Evolutionary conservation across 1,140 invertebrate species (phyloP).

Genomic region (Stegodyphus mimosarum): DNA sequence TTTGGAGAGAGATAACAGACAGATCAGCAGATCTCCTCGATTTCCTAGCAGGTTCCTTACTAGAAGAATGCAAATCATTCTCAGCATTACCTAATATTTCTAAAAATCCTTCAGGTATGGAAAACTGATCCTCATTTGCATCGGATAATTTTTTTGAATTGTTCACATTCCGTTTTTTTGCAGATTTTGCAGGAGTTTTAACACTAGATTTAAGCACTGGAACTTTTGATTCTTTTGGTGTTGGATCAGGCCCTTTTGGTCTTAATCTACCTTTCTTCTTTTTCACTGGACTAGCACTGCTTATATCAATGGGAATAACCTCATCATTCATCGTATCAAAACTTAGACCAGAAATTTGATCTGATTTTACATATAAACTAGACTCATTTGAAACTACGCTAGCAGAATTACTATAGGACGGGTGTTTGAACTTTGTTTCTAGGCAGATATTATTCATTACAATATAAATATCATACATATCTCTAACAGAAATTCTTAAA

Average conservation of each 20-base stretch:
- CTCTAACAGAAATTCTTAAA: no score
- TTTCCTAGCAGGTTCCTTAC: constrained; percentile 52
- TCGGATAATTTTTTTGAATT: not conserved
- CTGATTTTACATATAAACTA: no score
- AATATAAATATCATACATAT: constrained; percentile 3
- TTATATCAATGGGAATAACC: no score
- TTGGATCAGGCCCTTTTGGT: no score
- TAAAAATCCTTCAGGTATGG: constrained; percentile 55
- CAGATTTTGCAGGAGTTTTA: not conserved
- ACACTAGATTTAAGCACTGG: no score
- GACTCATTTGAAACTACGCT: no score
- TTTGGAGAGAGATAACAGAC: constrained; percentile 20
- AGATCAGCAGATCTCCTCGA: constrained; percentile 68
- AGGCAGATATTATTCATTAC: constrained; percentile 11
- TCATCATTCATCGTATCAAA: no score
- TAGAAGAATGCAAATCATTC: constrained; percentile 27
- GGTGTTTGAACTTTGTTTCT: constrained; percentile 28
- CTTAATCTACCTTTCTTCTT: no score
- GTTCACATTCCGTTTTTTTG: not conserved
- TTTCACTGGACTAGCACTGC: no score
- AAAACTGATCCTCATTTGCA: constrained; percentile 19
- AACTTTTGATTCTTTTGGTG: no score
- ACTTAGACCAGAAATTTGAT: no score
- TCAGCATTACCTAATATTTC: constrained; percentile 49
- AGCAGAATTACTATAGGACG: not conserved